These are phyloP conservation scores for Sclerodermus sp. DNA, from an alignment of 2,888 invertebrate genomes.

Conservation along the genomic window DNA sequence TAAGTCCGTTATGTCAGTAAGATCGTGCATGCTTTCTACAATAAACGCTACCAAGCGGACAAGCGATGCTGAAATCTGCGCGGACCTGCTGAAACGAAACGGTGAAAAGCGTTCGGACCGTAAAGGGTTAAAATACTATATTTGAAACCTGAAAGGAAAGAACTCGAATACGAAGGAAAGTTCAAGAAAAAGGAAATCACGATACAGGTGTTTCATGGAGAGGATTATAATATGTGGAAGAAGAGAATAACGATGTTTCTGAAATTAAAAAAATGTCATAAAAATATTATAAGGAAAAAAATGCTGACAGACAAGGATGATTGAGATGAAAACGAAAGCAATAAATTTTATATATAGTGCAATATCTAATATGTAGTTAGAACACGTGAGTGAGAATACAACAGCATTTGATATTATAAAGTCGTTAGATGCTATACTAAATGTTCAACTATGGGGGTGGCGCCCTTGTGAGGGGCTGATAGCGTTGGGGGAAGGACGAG, in stretches of 20 bases:
- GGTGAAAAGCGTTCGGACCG: too few relatives aligned
- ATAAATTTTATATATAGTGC: slow-evolving; percentile 22
- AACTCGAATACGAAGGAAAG: slow-evolving; percentile 1
- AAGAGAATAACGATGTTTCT: slow-evolving; percentile 17
- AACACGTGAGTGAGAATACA: slow-evolving; percentile 16
- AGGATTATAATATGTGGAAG: slow-evolving; percentile 24
- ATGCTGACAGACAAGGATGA: slow-evolving; percentile 5
- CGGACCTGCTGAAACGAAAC: too few relatives aligned
- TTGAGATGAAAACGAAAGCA: slow-evolving; percentile 22
- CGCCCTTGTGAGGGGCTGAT: slow-evolving; percentile 25
- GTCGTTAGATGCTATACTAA: slow-evolving; percentile 25
- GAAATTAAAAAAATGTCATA: slow-evolving; percentile 20
- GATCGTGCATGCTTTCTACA: too few relatives aligned
- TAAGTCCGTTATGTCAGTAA: too few relatives aligned
- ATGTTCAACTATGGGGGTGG: slow-evolving; percentile 26
- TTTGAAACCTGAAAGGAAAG: too few relatives aligned
- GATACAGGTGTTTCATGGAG: slow-evolving; percentile 19
- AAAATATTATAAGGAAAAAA: slow-evolving; percentile 13
- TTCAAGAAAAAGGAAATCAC: slow-evolving; percentile 10
- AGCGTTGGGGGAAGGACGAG: slow-evolving; percentile 24
- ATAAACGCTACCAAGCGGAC: too few relatives aligned
- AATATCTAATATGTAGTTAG: slow-evolving; percentile 19
- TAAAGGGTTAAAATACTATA: too few relatives aligned
- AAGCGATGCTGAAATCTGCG: too few relatives aligned
- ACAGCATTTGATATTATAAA: slow-evolving; percentile 21